These are phyloP conservation scores for Echinops telfairi DNA, from an alignment of 2,113 vertebrate species.

Conservation along the genomic window DNA sequence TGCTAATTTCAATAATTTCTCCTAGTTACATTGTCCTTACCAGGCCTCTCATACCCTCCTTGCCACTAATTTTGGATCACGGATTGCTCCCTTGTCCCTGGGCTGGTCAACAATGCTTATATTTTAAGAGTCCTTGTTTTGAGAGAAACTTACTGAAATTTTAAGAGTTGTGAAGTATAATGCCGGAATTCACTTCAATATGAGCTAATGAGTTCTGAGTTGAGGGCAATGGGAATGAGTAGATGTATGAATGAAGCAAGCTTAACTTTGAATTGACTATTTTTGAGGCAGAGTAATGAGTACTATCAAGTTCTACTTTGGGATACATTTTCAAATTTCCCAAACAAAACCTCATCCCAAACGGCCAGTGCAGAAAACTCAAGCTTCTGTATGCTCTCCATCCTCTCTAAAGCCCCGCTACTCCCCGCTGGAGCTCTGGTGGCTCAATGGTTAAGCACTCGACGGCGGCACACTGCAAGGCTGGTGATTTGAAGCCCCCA, in stretches of 20 bases:
- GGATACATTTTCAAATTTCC: neutral
- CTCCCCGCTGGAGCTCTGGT: neutral
- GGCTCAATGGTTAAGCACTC: neutral
- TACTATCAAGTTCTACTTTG: neutral
- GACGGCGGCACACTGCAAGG: too few relatives aligned
- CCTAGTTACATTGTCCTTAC: too few relatives aligned
- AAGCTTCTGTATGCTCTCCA: neutral
- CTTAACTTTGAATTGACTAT: neutral
- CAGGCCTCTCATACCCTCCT: too few relatives aligned
- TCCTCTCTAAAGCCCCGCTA: neutral
- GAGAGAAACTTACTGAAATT: neutral
- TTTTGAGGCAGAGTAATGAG: neutral
- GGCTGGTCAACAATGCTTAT: neutral
- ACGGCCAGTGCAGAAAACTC: neutral
- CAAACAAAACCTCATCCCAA: slow-evolving; percentile 33
- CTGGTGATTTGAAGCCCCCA: neutral
- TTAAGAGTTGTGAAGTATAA: neutral
- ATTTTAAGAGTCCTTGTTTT: neutral
- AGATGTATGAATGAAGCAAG: neutral
- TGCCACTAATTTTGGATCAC: too few relatives aligned
- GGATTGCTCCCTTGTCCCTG: too few relatives aligned
- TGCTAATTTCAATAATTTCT: too few relatives aligned
- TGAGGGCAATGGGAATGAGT: neutral
- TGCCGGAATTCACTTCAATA: neutral
- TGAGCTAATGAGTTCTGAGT: neutral